Base-by-base conservation (phyloP, 2,113 vertebrate genomes). In the Chionodraco myersi region DNA sequence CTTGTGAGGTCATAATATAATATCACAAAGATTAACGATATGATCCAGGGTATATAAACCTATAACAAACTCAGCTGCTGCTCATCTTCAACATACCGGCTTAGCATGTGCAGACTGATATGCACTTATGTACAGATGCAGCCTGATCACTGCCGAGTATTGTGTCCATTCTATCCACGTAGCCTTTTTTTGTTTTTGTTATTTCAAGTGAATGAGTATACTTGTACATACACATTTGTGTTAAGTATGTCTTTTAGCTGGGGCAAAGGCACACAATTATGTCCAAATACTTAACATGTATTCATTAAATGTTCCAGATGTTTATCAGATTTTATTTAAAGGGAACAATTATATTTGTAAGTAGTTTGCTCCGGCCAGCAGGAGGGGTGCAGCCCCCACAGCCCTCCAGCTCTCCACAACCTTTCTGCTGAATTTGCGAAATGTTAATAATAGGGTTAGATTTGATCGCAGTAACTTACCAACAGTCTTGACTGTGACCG, bases 401-500 rank as follows among this genome's bases (percentile, higher is more conserved):
- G 16, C 30, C 36, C 10, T 26, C 9, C 15, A 0, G 26, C 26
- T 26, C 14, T 3, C 34, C 34, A 44, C 34, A 61, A n/a, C 16
- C 21, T 26, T 74, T 52, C 23, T 2, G 48, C 13, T 54, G 67
- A 58, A 3, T 48, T 53, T 26, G 48, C n/a, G 2, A 60, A 23
- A 41, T 30, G 10, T 34, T 13, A 71, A 44, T 34, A 9, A 11
- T 16, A 47, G 8, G 16, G 52, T 57, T 52, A 57, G 34, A 58
- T 67, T 9, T 51, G 48, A 47, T 52, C 26, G 12, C 26, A 44
- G 57, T 16, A 57, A 88, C 98, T 96, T 90, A 99, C 98, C 98
- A 0, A 99, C 95, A 52, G 97, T 96, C 47, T 96, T 98, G 82
- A 99, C 96, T 34, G 95, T 95, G 90, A 98, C 54, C 0, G 82